Evolutionary conservation across 2,797 vertebrate genomes (phyloP), one percentile per base, ranked within the genome.

Genomic region (Lepilemur septentrionalis): DNA sequence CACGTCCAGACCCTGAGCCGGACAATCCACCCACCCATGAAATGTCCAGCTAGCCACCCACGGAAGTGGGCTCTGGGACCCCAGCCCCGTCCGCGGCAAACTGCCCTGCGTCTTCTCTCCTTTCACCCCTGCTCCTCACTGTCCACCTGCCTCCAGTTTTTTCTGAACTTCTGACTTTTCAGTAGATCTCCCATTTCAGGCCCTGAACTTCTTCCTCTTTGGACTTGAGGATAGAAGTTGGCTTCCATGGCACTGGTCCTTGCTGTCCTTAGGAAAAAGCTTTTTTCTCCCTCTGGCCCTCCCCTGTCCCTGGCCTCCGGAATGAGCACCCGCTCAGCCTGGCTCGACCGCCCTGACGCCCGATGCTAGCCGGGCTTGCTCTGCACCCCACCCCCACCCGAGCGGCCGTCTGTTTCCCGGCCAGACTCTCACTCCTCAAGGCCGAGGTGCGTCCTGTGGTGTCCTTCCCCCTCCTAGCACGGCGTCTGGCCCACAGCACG

Each of bases 391-490:
- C 14, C 48, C 23, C 57, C 9, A 20, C 5, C 25, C 5, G 0
- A 57, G 23, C 52, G 17, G 7, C 32, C 2, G 20, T 59, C 88
- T 73, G 17, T 41, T 43, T 69, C 72, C 43, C 35, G 41, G 3
- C 22, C 1, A 22, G 10, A 32, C 28, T 13, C 1, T 28, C 25
- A 69, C 50, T 35, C 32, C 14, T 28, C 35, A 22, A 91, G 43
- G 7, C 13, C 14, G 11, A 61, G 9, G 11, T 20, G 7, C 0
- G 8, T n/a, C 30, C 28, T 55, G 1, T 4, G 23, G 0, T 5
- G 46, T 52, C 25, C 52, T 85, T 57, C 41, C 18, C 18, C 23
- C 28, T 41, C 38, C 8, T n/a, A 65, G n/a, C 28, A 30, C 30
- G 1, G 43, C 4, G 4, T 43, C 55, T 76, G 7, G 4, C 38